These are phyloP conservation scores for Clarias macrocephalus DNA, from an alignment of 2,113 vertebrate genomes.

Conservation along the genomic window DNA sequence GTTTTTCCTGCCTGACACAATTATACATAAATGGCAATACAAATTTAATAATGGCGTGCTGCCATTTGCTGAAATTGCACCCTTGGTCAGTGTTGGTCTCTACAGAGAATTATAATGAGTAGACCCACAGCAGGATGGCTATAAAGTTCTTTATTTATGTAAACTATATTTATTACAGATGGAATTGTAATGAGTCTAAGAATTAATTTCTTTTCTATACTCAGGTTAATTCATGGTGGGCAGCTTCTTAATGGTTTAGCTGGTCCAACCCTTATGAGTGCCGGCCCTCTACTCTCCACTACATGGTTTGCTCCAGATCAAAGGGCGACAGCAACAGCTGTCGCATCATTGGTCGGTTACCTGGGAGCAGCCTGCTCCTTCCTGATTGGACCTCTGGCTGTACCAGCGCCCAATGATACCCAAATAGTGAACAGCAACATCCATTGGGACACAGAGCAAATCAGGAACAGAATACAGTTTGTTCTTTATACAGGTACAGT, in stretches of 20 bases:
- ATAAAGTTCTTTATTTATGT: not conserved
- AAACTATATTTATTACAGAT: not conserved
- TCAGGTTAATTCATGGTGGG: constrained; percentile 90
- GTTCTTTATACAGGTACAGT: constrained; percentile 88
- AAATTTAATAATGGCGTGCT: not conserved
- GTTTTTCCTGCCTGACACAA: not conserved
- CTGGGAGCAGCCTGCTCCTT: constrained; percentile 85
- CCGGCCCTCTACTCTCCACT: constrained; percentile 89
- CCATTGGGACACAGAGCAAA: constrained; percentile 61
- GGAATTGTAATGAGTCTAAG: not conserved
- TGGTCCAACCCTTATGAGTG: constrained; percentile 91
- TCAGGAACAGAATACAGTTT: constrained; percentile 86
- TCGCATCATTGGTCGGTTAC: constrained; percentile 86
- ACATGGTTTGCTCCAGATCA: constrained; percentile 96
- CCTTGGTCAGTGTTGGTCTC: not conserved
- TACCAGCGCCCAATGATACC: constrained; percentile 87
- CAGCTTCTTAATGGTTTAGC: constrained; percentile 93
- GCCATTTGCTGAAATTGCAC: not conserved
- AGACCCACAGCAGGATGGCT: not conserved
- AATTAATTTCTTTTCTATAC: constrained; percentile 42
- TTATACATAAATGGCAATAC: not conserved
- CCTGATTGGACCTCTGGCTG: constrained; percentile 86
- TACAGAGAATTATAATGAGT: not conserved
- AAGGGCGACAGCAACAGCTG: constrained; percentile 92
- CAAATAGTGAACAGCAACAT: constrained; percentile 45